Conservation (phyloP, 2,888 invertebrate species). For the Plebejus anna region DNA sequence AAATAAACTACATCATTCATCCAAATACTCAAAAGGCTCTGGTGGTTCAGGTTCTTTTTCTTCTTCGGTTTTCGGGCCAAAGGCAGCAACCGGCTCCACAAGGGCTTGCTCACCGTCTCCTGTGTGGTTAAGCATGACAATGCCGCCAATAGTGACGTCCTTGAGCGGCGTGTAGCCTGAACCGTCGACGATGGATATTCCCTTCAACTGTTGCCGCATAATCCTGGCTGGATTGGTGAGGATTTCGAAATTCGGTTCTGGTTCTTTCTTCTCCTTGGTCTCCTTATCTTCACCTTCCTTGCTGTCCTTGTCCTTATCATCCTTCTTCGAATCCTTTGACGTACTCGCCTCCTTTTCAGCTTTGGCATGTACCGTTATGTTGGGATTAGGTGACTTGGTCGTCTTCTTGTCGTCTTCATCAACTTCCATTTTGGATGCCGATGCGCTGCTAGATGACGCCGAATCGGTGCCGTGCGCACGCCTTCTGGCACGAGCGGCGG, state of each 20-base stretch:
- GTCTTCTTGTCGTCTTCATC: slow-evolving; percentile 83
- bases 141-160: slow-evolving; percentile 96
- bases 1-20: slow-evolving; percentile 81
- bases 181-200: slow-evolving; percentile 88
- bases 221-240: slow-evolving; percentile 96
- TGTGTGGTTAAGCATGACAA: slow-evolving; percentile 94
- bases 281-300: slow-evolving; percentile 71
- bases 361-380: slow-evolving; percentile 72
- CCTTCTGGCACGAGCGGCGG: slow-evolving; percentile 93
- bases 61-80: slow-evolving; percentile 94
- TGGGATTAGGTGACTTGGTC: slow-evolving; percentile 71
- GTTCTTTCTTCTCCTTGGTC: slow-evolving; percentile 85
- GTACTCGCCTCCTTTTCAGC: slow-evolving; percentile 64
- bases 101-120: slow-evolving; percentile 90
- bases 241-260: slow-evolving; percentile 95
- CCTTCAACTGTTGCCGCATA: slow-evolving; percentile 93
- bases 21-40: slow-evolving; percentile 97
- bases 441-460: slow-evolving; percentile 77
- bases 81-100: slow-evolving; percentile 95
- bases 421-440: slow-evolving; percentile 93
- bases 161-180: slow-evolving; percentile 92
- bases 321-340: slow-evolving; percentile 74
- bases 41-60: slow-evolving; percentile 98
- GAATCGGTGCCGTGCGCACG: slow-evolving; percentile 88
- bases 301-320: slow-evolving; percentile 65